Percentiles rank a stretch among this genome's conserved stretches.
Conservation (phyloP, 1,140 invertebrate genomes). For the Pseudoatta argentina region DNA sequence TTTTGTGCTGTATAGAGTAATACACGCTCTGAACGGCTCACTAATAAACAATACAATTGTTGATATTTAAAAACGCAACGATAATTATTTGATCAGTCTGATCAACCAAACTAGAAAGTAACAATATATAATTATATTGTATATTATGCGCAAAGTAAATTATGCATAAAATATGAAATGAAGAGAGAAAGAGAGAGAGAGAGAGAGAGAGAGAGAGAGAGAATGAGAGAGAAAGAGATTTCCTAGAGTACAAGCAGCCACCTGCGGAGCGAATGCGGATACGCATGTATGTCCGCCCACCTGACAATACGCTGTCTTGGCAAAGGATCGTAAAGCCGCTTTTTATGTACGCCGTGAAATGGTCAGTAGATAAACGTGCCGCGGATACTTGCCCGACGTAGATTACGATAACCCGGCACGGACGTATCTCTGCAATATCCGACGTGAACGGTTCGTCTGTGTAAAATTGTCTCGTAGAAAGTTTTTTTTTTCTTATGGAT, state of each 20-base stretch:
- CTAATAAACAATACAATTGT: too few species aligned
- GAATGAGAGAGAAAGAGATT: neutral
- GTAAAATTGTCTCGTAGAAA: conserved; percentile 16
- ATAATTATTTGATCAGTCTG: too few species aligned
- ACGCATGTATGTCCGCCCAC: conserved; percentile 42
- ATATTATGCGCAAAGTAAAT: too few species aligned
- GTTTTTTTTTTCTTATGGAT: neutral
- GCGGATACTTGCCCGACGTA: conserved; percentile 38
- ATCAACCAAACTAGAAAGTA: too few species aligned
- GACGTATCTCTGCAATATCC: neutral
- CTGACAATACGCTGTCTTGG: conserved; percentile 64
- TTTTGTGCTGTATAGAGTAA: too few species aligned
- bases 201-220: too few species aligned
- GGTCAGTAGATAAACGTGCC: conserved; percentile 49
- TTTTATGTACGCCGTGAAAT: conserved; percentile 46
- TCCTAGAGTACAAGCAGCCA: conserved; percentile 11
- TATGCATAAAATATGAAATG: too few species aligned
- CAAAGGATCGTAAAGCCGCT: conserved; percentile 58
- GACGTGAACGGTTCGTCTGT: neutral
- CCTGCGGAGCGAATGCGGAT: conserved; percentile 47
- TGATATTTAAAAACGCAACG: too few species aligned
- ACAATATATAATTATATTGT: too few species aligned
- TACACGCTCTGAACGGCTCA: too few species aligned
- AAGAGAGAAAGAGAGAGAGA: too few species aligned
- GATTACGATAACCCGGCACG: conserved; percentile 48